These are phyloP conservation scores for Drosophila greeni DNA, from an alignment of 2,888 invertebrate species.

Conservation along the genomic window DNA sequence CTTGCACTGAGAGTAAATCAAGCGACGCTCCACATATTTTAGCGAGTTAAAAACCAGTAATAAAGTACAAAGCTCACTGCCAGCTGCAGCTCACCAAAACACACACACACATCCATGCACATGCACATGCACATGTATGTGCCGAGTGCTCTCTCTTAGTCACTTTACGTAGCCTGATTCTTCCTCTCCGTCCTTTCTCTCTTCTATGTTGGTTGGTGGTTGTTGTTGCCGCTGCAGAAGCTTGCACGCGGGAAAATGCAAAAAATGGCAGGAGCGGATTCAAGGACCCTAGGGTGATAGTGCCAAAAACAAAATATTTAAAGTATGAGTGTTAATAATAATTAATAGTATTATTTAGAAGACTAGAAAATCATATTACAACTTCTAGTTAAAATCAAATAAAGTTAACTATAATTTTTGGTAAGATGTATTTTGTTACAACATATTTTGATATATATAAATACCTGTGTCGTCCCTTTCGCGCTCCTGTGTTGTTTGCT, in stretches of 20 bases:
- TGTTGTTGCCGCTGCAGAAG: slow-evolving; percentile 23
- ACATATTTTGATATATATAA: too few species aligned
- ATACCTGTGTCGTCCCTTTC: too few species aligned
- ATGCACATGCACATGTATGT: slow-evolving; percentile 5
- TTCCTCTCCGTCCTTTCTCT: slow-evolving; percentile 2
- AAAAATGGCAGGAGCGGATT: slow-evolving; percentile 42
- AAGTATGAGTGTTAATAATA: not conserved
- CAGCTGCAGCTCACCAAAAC: slow-evolving; percentile 56
- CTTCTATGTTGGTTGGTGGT: slow-evolving; percentile 12
- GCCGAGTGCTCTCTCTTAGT: slow-evolving; percentile 25
- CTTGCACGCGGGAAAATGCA: slow-evolving; percentile 36
- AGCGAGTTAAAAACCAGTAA: slow-evolving; percentile 68
- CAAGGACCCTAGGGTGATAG: not conserved
- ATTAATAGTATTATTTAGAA: not conserved
- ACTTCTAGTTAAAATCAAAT: not conserved
- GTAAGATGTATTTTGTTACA: too few species aligned
- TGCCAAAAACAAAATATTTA: not conserved
- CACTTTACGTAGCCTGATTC: slow-evolving; percentile 8
- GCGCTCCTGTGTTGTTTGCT: slow-evolving; percentile 6
- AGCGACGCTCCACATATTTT: slow-evolving; percentile 69
- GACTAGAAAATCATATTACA: not conserved
- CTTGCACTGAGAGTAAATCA: slow-evolving; percentile 62
- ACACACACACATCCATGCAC: slow-evolving; percentile 10
- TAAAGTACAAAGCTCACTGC: slow-evolving; percentile 66
- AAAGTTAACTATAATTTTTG: not conserved